Percentiles rank a stretch among this genome's conserved stretches.
Conservation (phyloP, 2,113 vertebrate genomes). For the Cynoglossus semilaevis region DNA sequence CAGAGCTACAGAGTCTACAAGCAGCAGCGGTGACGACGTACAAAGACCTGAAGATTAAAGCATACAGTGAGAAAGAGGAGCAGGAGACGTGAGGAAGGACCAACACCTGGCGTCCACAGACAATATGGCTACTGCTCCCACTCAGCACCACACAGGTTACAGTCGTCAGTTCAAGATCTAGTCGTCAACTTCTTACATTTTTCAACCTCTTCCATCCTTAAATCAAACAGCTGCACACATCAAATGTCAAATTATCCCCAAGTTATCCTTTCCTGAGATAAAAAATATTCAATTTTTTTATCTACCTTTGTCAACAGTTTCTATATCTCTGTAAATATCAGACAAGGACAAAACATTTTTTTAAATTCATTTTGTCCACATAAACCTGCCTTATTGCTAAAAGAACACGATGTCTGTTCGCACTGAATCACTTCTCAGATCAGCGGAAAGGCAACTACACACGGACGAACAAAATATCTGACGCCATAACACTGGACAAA, state of each 20-base stretch:
- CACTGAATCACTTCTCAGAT: constrained; percentile 17
- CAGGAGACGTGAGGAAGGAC: neutral
- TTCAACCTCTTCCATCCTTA: neutral
- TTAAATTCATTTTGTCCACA: constrained; percentile 15
- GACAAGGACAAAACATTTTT: neutral
- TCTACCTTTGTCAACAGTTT: neutral
- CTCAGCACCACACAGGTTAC: neutral
- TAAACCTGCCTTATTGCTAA: constrained; percentile 60
- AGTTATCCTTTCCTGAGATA: constrained; percentile 36
- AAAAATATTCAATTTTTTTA: constrained; percentile 3
- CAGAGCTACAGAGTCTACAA: constrained; percentile 30
- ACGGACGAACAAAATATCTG: too few relatives aligned
- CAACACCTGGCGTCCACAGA: constrained; percentile 7
- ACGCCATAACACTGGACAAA: too few relatives aligned
- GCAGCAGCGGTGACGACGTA: constrained; percentile 5
- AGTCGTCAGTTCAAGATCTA: too few relatives aligned
- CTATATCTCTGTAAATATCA: constrained; percentile 7
- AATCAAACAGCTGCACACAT: neutral
- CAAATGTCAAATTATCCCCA: neutral
- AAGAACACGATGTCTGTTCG: constrained; percentile 23
- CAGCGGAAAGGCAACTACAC: too few relatives aligned
- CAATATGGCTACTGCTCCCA: constrained; percentile 54
- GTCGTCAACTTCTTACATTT: neutral
- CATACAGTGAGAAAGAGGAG: neutral
- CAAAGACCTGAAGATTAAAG: constrained; percentile 17